Evolutionary conservation across 2,797 vertebrate genomes (phyloP).

Genomic region (Menidia menidia): DNA sequence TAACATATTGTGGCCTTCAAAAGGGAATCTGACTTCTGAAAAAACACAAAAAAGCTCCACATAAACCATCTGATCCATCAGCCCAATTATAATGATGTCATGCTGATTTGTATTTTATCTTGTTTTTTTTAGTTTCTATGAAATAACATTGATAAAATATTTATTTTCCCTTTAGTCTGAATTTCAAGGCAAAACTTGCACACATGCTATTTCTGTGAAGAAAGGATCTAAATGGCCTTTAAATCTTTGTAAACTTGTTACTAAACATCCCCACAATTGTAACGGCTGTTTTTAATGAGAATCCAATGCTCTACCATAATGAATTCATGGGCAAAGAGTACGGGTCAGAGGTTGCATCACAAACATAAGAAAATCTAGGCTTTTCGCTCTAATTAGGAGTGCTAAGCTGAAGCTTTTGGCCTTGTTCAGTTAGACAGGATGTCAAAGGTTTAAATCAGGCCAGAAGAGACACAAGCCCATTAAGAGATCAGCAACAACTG

Average conservation of each 20-base stretch:
- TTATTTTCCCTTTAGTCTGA: background rate
- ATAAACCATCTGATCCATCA: too few species aligned
- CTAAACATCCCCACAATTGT: background rate
- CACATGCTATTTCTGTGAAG: background rate
- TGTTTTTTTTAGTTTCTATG: too few species aligned
- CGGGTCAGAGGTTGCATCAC: slow-evolving; percentile 2
- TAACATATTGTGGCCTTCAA: too few species aligned
- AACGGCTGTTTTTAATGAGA: too few species aligned
- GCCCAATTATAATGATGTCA: too few species aligned
- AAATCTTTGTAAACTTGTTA: too few species aligned
- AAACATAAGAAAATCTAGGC: slow-evolving; percentile 21
- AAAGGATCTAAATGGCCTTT: background rate
- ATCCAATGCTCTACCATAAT: background rate
- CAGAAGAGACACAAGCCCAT: slow-evolving; percentile 36
- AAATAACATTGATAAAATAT: too few species aligned
- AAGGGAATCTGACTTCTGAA: too few species aligned
- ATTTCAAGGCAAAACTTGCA: background rate
- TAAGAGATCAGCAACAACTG: slow-evolving; percentile 52
- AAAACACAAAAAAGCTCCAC: too few species aligned
- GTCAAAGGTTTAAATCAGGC: slow-evolving; percentile 35
- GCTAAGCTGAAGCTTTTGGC: slow-evolving; percentile 8
- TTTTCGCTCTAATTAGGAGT: slow-evolving; percentile 14
- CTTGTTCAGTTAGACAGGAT: slow-evolving; percentile 4
- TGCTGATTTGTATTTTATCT: too few species aligned
- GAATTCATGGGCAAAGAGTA: background rate